These are phyloP conservation scores for Botia kubotai DNA, from an alignment of 2,797 vertebrate species.

Conservation along the genomic window DNA sequence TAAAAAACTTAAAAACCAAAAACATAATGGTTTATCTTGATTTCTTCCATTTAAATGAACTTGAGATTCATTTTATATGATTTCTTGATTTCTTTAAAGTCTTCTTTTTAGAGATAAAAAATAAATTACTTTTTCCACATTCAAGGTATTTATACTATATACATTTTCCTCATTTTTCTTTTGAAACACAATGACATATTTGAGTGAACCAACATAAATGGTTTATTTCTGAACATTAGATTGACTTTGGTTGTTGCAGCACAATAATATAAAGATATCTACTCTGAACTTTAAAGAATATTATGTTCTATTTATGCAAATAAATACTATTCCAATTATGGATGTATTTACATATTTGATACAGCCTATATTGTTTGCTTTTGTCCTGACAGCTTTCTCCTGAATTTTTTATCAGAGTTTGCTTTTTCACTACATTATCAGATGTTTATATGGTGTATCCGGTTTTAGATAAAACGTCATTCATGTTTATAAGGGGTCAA, in stretches of 20 bases:
- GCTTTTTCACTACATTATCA: too few species aligned
- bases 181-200: slow-evolving; percentile 52
- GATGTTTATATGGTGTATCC: slow-evolving; percentile 62
- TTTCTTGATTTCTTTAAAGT: slow-evolving; percentile 69
- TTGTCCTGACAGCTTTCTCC: too few species aligned
- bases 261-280: slow-evolving; percentile 61
- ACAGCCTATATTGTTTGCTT: slow-evolving; percentile 65
- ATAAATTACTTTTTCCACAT: slow-evolving; percentile 50
- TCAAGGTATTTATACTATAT: slow-evolving; percentile 67
- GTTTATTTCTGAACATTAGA: slow-evolving; percentile 50
- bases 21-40: slow-evolving; percentile 65
- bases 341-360: slow-evolving; percentile 77
- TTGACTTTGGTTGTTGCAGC: slow-evolving; percentile 55
- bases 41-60: slow-evolving; percentile 45
- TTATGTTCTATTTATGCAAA: slow-evolving; percentile 76
- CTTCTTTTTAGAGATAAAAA: slow-evolving; percentile 63
- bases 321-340: slow-evolving; percentile 71
- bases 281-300: slow-evolving; percentile 76
- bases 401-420: slow-evolving; percentile 7
- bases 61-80: too few species aligned
- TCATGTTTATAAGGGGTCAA: too few species aligned
- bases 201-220: slow-evolving; percentile 19
- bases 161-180: slow-evolving; percentile 76
- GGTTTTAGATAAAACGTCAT: neutral
- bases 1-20: slow-evolving; percentile 52